phyloP scores from a whole-genome alignment of 2,113 vertebrate species.

The Nesogale talazaci region DNA sequence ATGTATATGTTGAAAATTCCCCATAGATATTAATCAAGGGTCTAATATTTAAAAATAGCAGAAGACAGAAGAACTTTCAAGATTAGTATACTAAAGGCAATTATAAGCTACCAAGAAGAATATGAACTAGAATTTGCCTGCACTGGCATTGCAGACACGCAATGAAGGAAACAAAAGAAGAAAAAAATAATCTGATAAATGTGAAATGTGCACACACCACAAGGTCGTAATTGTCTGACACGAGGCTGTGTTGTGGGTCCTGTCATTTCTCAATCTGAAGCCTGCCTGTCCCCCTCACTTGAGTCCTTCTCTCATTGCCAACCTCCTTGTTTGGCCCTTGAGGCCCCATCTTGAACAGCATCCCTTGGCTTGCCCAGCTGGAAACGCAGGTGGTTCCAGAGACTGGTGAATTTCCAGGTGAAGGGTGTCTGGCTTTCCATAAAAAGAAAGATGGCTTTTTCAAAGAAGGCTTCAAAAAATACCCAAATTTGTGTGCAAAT shows the following conservation, averaged over 20 bases:
- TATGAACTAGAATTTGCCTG: constrained; percentile 29
- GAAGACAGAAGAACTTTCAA: neutral
- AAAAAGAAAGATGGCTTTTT: neutral
- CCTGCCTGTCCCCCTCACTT: constrained; percentile 41
- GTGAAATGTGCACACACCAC: constrained; percentile 67
- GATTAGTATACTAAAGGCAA: neutral
- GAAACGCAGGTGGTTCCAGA: constrained; percentile 59
- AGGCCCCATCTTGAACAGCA: constrained; percentile 65
- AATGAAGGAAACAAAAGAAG: constrained; percentile 36
- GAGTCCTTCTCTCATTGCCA: constrained; percentile 58
- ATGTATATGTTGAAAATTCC: neutral
- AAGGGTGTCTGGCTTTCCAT: neutral
- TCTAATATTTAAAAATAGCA: neutral
- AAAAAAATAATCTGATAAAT: constrained; percentile 51
- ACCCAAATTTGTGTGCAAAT: neutral
- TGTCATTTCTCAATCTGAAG: constrained; percentile 69
- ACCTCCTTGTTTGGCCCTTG: constrained; percentile 51
- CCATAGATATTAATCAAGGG: neutral
- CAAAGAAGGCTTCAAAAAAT: neutral
- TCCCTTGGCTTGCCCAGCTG: constrained; percentile 64
- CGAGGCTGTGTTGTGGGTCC: constrained; percentile 58
- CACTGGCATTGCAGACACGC: neutral
- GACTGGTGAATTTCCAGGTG: constrained; percentile 21
- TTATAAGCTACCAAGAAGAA: neutral
- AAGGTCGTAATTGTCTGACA: constrained; percentile 55